A percentile compares a stretch with the other conserved stretches of the same genome.
Evolutionary conservation across 2,797 vertebrate genomes (phyloP).

Genomic region (Perodicticus potto): DNA sequence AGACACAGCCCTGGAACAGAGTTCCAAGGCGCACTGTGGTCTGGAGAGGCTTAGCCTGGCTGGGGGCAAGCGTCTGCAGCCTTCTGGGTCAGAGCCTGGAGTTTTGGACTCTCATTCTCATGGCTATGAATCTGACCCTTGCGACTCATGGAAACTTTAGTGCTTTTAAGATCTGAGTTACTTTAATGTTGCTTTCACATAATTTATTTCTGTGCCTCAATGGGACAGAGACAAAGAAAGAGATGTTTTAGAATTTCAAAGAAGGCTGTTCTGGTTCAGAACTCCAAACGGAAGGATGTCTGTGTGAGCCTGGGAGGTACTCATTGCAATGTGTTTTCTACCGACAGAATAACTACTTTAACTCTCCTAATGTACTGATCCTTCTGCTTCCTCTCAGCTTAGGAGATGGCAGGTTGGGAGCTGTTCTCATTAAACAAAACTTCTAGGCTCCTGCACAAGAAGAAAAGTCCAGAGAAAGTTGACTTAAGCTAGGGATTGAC

Average conservation of each 20-base stretch:
- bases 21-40: constrained; percentile 6
- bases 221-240: constrained; percentile 24
- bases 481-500: neutral
- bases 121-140: constrained; percentile 42
- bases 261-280: neutral
- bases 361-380: neutral
- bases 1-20: neutral
- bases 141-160: neutral
- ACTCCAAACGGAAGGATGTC: neutral
- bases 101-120: neutral
- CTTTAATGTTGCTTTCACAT: constrained; percentile 48
- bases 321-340: constrained; percentile 22
- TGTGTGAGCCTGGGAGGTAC: neutral
- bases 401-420: constrained; percentile 5
- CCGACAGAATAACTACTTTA: neutral
- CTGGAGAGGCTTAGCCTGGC: neutral
- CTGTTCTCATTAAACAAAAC: constrained; percentile 10
- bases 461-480: neutral
- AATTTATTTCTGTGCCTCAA: constrained; percentile 49
- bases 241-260: constrained; percentile 66
- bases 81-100: neutral
- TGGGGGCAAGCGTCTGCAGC: neutral
- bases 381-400: neutral
- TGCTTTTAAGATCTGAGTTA: constrained; percentile 42
- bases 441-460: neutral